A percentile compares a stretch with the other conserved stretches of the same genome.
Evolutionary conservation across 2,113 vertebrate genomes (phyloP).

Genomic region (Daphoenositta chrysoptera): DNA sequence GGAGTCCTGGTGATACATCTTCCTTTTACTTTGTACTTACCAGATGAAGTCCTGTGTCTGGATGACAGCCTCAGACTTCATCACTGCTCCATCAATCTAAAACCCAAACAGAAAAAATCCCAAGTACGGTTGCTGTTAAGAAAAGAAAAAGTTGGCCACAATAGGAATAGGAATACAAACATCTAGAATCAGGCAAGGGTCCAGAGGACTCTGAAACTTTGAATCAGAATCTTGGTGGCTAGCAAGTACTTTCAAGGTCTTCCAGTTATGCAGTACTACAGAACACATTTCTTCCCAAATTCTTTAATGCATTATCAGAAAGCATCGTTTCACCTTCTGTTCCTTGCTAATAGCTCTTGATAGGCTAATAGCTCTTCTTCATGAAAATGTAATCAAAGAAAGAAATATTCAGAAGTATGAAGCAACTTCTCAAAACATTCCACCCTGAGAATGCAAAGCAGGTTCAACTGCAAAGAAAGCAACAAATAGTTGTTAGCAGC

Average conservation of each 20-base stretch:
- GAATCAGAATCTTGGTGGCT: not conserved
- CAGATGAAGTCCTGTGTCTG: not conserved
- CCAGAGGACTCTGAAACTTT: not conserved
- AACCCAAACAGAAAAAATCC: not conserved
- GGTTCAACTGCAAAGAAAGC: not conserved
- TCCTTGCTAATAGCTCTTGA: not conserved
- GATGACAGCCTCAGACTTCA: not conserved
- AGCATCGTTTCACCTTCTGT: not conserved
- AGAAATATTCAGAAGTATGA: not conserved
- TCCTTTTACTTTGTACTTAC: not conserved
- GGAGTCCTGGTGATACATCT: not conserved
- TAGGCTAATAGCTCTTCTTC: not conserved
- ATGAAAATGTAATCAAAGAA: not conserved
- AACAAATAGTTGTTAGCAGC: not conserved
- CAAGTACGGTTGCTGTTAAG: not conserved
- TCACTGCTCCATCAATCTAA: not conserved
- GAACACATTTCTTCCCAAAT: not conserved
- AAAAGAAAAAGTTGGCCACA: not conserved
- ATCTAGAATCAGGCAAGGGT: not conserved
- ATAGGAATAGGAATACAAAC: not conserved
- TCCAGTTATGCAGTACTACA: not conserved
- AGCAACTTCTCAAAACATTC: not conserved
- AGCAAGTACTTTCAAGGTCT: not conserved
- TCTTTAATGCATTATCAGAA: not conserved
- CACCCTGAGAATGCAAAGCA: not conserved